Percentiles rank a stretch among this genome's conserved stretches.
phyloP scores from a whole-genome alignment of 2,797 vertebrate genomes.

The Mormyrops attenuatus region DNA sequence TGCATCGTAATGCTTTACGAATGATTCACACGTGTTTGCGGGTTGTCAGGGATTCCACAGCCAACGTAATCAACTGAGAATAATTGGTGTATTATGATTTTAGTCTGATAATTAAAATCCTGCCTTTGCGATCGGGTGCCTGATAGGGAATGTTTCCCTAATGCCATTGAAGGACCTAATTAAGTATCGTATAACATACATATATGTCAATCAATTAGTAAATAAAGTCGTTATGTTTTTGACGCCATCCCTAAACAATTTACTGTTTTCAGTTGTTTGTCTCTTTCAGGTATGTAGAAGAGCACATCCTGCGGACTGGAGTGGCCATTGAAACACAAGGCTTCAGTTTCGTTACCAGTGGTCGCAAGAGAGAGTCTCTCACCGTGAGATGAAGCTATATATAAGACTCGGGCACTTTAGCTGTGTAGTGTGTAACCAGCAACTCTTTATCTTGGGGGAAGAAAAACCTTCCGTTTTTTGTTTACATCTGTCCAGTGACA shows the following conservation, averaged over 20 bases:
- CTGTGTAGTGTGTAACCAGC: not conserved
- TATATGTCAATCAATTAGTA: not conserved
- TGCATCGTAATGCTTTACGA: not conserved
- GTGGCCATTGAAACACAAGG: conserved; percentile 75
- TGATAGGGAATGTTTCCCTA: not conserved
- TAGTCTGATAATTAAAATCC: not conserved
- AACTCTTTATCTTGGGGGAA: not conserved
- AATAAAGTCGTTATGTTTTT: not conserved
- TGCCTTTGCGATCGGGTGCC: not conserved
- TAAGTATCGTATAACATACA: not conserved
- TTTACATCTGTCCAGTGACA: not conserved
- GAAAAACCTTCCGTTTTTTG: not conserved
- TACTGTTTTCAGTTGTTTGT: not conserved
- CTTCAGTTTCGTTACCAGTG: conserved; percentile 71
- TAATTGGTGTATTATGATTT: not conserved
- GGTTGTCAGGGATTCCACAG: not conserved
- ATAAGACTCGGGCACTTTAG: not conserved
- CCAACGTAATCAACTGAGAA: not conserved
- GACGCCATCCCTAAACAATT: not conserved
- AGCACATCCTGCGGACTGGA: conserved; percentile 73
- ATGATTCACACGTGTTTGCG: not conserved
- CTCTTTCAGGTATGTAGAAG: conserved; percentile 63
- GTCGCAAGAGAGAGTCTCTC: conserved; percentile 69
- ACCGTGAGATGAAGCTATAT: conserved; percentile 53
- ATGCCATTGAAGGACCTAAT: not conserved